Evolutionary conservation across 1,140 invertebrate genomes (phyloP), one percentile per base, ranked within the genome.

Genomic region (Macrosteles quadrilineatus): DNA sequence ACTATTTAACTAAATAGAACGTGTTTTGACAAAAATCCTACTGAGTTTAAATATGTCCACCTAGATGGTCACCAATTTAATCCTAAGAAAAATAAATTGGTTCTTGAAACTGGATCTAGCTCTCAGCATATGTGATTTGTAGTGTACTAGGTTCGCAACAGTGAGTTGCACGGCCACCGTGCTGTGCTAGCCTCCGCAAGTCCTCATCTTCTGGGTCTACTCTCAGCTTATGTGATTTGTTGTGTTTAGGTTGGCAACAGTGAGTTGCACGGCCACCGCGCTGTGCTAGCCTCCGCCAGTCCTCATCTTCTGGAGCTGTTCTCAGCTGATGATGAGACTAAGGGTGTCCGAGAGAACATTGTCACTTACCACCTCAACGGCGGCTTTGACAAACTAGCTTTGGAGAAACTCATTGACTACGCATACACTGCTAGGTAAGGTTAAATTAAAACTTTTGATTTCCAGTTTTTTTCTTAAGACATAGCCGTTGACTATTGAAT

Each of bases 271-370:
- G 91, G 88, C 25, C 92, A 93, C 80, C 84, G 88, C 73, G 88
- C 88, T 36, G 90, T 94, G 25, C 79, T 95, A 53, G 91, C 91
- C 1, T 87, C 89, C 70, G 88, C 87, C 27, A 91, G 90, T 68
- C 88, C 90, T 1, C 90, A 91, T 80, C 82, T 95, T 19, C 88
- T 93, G 73, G 90, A 94, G 75, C 80, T 93, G 74, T 93, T 94
- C 78, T 85, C 84, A 17, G 83, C 83, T 17, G 86, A 90, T 75
- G 81, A 82, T 69, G 80, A 83, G 71, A 73, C 71, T 17, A 74
- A 76, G 36, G 72, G 74, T 47, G 70, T 40, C n/a, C 72, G 65
- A 71, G 80, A 82, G 68, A 83, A 83, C 72, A 76, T 83, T 25
- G 77, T 86, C 32, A 85, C 85, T 19, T 90, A 88, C 77, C 88